Conservation (phyloP, 2,888 invertebrate genomes). For the Heterodera filipjevi region DNA sequence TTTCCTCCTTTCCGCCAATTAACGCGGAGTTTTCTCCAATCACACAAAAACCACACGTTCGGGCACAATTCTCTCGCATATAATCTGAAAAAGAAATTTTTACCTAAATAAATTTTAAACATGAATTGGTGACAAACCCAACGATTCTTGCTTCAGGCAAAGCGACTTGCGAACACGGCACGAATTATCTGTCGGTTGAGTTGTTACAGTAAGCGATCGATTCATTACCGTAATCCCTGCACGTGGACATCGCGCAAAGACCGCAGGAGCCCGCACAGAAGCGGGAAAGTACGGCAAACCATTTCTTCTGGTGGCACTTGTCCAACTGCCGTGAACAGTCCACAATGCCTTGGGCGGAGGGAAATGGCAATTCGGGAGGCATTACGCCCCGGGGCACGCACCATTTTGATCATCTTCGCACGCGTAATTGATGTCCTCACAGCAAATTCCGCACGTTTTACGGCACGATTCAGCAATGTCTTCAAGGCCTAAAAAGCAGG, state of each 20-base stretch:
- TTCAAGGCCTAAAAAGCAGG: slow-evolving; percentile 36
- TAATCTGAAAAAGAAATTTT: slow-evolving; percentile 29
- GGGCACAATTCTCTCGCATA: slow-evolving; percentile 47
- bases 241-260: slow-evolving; percentile 35
- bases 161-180: slow-evolving; percentile 39
- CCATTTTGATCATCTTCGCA: slow-evolving; percentile 43
- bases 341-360: slow-evolving; percentile 43
- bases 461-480: slow-evolving; percentile 47
- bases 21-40: slow-evolving; percentile 32
- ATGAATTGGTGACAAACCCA: background rate
- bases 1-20: background rate
- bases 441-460: slow-evolving; percentile 48
- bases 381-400: slow-evolving; percentile 29
- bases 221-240: slow-evolving; percentile 35
- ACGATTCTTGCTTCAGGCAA: slow-evolving; percentile 35
- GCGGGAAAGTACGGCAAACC: slow-evolving; percentile 46
- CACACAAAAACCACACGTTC: slow-evolving; percentile 47
- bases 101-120: background rate
- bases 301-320: slow-evolving; percentile 41
- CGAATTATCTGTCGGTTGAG: slow-evolving; percentile 29
- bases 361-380: background rate
- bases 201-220: background rate
- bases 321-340: slow-evolving; percentile 48
- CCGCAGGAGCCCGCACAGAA: slow-evolving; percentile 50
- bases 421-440: slow-evolving; percentile 46